phyloP scores from a whole-genome alignment of 2,113 vertebrate genomes.

The Stegastes partitus region DNA sequence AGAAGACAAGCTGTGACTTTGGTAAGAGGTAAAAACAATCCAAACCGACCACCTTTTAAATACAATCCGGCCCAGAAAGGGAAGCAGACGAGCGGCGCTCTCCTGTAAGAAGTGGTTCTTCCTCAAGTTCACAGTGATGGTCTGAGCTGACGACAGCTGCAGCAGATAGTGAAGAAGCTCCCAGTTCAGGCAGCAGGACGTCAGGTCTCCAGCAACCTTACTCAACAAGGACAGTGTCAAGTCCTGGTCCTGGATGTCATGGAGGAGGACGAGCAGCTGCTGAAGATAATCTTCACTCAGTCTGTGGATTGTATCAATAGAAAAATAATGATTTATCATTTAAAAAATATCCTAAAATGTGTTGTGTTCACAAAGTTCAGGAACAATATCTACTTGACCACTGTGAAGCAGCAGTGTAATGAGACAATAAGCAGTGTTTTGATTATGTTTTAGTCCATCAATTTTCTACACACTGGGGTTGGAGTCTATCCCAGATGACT shows the following conservation, averaged over 20 bases:
- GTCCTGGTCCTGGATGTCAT: constrained; percentile 11
- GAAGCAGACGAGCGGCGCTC: constrained; percentile 19
- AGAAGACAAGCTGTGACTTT: too few species aligned
- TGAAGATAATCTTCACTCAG: not conserved
- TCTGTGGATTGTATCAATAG: not conserved
- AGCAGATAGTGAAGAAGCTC: constrained; percentile 38
- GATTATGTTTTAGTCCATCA: too few species aligned
- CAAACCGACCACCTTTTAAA: constrained; percentile 19
- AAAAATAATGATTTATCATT: too few species aligned
- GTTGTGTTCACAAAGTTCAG: too few species aligned
- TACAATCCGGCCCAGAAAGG: constrained; percentile 30
- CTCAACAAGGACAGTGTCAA: constrained; percentile 11
- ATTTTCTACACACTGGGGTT: too few species aligned
- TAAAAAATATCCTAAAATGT: too few species aligned
- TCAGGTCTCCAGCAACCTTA: constrained; percentile 38
- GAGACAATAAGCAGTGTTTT: too few species aligned
- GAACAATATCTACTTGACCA: too few species aligned
- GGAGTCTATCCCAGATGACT: too few species aligned
- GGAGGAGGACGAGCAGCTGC: constrained; percentile 4
- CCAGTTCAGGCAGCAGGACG: constrained; percentile 25
- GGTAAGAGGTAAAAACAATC: too few species aligned
- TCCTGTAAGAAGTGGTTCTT: constrained; percentile 10
- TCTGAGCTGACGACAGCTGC: constrained; percentile 9
- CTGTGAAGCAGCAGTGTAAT: too few species aligned
- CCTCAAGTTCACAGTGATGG: constrained; percentile 38